Conservation (phyloP, 2,113 vertebrate genomes). For the Periophthalmodon schlosseri region DNA sequence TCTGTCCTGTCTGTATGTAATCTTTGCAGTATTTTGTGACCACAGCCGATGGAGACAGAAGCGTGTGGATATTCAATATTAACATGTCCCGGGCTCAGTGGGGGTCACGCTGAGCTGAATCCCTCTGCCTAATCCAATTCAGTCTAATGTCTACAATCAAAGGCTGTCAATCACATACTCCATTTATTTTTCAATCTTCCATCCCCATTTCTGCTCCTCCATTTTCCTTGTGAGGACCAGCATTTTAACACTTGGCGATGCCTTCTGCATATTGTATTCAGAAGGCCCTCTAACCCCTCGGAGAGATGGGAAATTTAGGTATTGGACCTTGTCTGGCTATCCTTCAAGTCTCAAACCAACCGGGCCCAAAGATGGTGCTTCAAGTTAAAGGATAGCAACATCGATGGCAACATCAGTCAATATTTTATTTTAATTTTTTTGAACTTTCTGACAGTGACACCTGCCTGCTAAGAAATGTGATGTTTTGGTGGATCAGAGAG, state of each 20-base stretch:
- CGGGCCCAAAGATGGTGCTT: not conserved
- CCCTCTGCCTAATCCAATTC: constrained; percentile 56
- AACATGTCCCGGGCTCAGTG: constrained; percentile 22
- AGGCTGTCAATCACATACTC: constrained; percentile 64
- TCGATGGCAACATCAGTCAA: no score
- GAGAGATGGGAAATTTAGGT: constrained; percentile 7
- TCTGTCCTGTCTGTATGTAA: constrained; percentile 3
- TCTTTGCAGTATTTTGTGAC: constrained; percentile 30
- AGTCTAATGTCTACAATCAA: constrained; percentile 61
- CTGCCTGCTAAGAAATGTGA: not conserved
- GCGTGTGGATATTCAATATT: constrained; percentile 57
- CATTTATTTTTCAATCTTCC: constrained; percentile 71
- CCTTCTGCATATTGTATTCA: constrained; percentile 41
- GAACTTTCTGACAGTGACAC: not conserved
- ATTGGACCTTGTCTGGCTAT: not conserved
- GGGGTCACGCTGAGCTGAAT: constrained; percentile 42
- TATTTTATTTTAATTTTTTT: no score
- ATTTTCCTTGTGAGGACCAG: constrained; percentile 24
- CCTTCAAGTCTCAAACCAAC: not conserved
- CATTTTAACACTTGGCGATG: constrained; percentile 37
- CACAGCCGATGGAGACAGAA: constrained; percentile 19
- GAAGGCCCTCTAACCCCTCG: not conserved
- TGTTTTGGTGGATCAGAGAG: not conserved
- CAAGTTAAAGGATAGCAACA: not conserved
- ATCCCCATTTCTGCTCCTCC: constrained; percentile 15